These are phyloP conservation scores for Elaphurus davidianus DNA, from an alignment of 2,113 vertebrate genomes.

Conservation along the genomic window DNA sequence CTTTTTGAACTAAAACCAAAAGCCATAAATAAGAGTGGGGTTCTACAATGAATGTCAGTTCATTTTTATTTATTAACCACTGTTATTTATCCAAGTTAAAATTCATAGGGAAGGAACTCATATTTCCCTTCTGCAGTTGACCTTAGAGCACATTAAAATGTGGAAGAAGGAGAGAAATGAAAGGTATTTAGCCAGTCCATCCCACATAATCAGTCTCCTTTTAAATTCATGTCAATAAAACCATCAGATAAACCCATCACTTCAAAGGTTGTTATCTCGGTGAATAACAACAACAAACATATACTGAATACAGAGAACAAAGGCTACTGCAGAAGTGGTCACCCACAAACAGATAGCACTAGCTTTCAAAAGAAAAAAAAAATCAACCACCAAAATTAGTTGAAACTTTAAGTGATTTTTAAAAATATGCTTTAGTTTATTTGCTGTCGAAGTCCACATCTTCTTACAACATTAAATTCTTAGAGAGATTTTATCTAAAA, in stretches of 20 bases:
- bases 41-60: constrained; percentile 42
- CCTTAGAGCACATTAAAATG: constrained; percentile 23
- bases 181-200: background rate
- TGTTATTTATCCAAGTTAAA: constrained; percentile 46
- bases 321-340: background rate
- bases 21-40: constrained; percentile 28
- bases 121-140: constrained; percentile 19
- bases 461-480: background rate
- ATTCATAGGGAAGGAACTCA: background rate
- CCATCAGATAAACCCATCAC: background rate
- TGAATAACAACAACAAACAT: constrained; percentile 5
- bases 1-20: constrained; percentile 54
- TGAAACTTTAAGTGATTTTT: background rate
- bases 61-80: constrained; percentile 58
- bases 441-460: background rate
- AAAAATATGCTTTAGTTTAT: background rate
- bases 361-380: background rate
- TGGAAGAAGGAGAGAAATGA: background rate
- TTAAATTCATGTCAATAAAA: constrained; percentile 35
- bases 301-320: background rate
- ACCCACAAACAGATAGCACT: background rate
- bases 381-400: background rate
- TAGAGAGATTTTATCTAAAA: background rate
- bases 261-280: background rate
- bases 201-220: constrained; percentile 21